Conservation (phyloP, 1,140 invertebrate genomes). For the Aphelinus atriplicis region DNA sequence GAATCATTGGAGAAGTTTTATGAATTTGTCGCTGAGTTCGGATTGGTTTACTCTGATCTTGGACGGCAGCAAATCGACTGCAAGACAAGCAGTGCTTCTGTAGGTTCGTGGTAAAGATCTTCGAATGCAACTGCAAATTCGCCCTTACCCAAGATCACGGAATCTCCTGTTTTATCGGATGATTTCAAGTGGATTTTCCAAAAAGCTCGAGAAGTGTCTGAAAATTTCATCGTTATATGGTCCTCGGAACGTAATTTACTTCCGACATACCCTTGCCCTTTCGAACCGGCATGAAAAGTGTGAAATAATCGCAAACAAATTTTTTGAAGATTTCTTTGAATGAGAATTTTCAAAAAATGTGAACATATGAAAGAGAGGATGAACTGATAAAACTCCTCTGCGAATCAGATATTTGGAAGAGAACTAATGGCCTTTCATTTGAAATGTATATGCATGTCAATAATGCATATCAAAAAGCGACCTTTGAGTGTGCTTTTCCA, state of each 20-base stretch:
- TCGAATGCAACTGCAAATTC: constrained; percentile 1
- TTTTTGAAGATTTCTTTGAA: constrained; percentile 29
- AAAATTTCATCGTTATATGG: no score
- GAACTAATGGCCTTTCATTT: constrained; percentile 35
- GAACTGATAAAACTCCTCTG: constrained; percentile 2
- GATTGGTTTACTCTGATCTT: constrained; percentile 78
- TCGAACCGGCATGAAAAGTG: constrained; percentile 10
- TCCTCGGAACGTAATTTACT: constrained; percentile 4
- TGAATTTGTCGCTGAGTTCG: constrained; percentile 86
- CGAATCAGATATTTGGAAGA: constrained; percentile 51
- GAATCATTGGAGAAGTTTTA: constrained; percentile 81
- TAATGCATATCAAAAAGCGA: constrained; percentile 2
- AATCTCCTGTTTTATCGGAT: constrained; percentile 26
- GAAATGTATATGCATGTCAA: constrained; percentile 22
- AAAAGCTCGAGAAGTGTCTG: constrained; percentile 6
- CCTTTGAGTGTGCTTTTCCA: constrained; percentile 47
- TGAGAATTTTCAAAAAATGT: constrained; percentile 23
- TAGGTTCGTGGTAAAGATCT: constrained; percentile 65
- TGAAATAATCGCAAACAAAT: constrained; percentile 16
- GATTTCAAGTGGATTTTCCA: constrained; percentile 23
- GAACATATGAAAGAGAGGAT: not conserved
- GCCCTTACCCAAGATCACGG: constrained; percentile 5
- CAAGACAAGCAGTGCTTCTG: constrained; percentile 78
- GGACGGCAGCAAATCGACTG: constrained; percentile 83
- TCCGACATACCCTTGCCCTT: not conserved